These are phyloP conservation scores for Chamaetylas fuelleborni DNA, from an alignment of 2,113 vertebrate species.

Conservation along the genomic window DNA sequence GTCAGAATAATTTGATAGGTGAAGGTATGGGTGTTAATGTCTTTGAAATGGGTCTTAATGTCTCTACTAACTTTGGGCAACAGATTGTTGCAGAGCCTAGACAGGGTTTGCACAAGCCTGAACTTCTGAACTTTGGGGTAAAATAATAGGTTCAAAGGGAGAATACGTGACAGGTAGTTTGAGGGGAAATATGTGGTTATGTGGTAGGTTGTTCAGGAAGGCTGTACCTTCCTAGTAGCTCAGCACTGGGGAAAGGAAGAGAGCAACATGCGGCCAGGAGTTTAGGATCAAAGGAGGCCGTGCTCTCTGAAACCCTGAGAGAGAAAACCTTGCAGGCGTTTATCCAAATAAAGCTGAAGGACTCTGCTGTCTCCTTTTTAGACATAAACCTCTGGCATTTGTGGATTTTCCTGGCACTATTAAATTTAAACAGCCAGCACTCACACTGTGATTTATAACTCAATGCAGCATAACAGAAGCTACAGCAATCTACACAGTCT, in stretches of 20 bases:
- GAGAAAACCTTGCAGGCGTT: accelerated
- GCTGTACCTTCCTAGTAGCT: background rate
- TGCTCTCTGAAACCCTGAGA: background rate
- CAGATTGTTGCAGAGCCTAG: background rate
- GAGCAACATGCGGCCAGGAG: background rate
- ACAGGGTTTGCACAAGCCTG: background rate
- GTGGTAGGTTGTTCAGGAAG: accelerated
- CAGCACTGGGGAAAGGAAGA: background rate
- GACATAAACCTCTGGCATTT: background rate
- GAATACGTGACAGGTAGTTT: background rate
- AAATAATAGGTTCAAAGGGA: too few relatives aligned
- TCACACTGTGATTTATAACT: background rate
- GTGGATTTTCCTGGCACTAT: background rate
- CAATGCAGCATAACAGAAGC: background rate
- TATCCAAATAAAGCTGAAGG: background rate
- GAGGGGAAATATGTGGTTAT: background rate
- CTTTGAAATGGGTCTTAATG: background rate
- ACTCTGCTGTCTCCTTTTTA: background rate
- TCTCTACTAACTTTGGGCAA: background rate
- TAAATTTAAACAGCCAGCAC: background rate
- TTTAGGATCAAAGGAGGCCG: background rate
- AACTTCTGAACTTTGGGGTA: background rate
- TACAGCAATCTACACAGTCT: background rate
- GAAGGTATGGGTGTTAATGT: background rate
- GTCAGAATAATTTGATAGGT: too few relatives aligned